A percentile compares a stretch with the other conserved stretches of the same genome.
Conservation (phyloP, 1,140 invertebrate genomes). For the Macrocentrus cingulum region DNA sequence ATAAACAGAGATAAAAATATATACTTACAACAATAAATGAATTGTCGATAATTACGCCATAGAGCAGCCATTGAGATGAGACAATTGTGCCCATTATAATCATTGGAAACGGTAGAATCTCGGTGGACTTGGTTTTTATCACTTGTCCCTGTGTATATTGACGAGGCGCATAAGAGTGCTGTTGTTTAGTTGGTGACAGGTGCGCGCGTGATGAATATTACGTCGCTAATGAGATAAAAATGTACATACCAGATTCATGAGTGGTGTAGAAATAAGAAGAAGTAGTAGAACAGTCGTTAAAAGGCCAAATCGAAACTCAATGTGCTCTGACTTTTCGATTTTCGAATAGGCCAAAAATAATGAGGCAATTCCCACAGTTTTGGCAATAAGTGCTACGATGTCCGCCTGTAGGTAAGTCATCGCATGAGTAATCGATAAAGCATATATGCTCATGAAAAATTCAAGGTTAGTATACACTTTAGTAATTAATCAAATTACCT, state of each 20-base stretch:
- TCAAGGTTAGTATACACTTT: not conserved
- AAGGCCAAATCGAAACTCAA: conserved; percentile 71
- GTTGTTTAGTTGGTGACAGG: not conserved
- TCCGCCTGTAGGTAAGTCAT: conserved; percentile 36
- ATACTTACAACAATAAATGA: conserved; percentile 75
- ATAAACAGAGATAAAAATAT: conserved; percentile 41
- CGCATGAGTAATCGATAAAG: not conserved
- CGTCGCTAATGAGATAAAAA: too few relatives aligned
- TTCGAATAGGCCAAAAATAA: conserved; percentile 65
- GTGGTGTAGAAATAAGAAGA: conserved; percentile 69
- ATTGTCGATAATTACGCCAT: conserved; percentile 78
- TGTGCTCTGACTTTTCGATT: conserved; percentile 63
- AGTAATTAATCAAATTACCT: conserved; percentile 44
- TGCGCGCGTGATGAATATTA: not conserved
- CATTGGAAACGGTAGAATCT: conserved; percentile 78
- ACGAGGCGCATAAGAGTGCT: not conserved
- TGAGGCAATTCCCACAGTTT: conserved; percentile 60
- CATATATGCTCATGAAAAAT: not conserved
- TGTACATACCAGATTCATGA: conserved; percentile 70
- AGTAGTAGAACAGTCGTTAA: conserved; percentile 71
- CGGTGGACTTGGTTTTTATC: conserved; percentile 74
- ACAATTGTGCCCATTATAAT: conserved; percentile 78
- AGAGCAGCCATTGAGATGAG: conserved; percentile 75
- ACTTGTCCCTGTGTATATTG: conserved; percentile 66
- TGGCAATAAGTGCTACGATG: conserved; percentile 45